A percentile compares a stretch with the other conserved stretches of the same genome.
These are phyloP conservation scores for Pseudomyrmex dendroicus DNA, from an alignment of 1,140 invertebrate species.

Conservation along the genomic window DNA sequence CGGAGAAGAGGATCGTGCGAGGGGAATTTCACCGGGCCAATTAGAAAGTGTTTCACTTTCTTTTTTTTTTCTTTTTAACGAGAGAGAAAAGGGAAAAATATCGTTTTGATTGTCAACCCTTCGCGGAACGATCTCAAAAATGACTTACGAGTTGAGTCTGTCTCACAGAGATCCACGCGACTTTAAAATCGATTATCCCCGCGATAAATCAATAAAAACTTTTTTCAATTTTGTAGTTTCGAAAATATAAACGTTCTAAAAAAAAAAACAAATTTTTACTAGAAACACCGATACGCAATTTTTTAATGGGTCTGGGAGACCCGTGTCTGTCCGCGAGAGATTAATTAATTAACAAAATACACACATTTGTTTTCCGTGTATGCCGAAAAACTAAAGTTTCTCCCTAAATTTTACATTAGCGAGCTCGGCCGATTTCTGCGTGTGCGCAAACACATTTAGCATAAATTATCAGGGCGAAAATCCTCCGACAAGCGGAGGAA, in stretches of 20 bases:
- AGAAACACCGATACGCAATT: too few relatives aligned
- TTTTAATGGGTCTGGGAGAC: too few relatives aligned
- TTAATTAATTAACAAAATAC: not conserved
- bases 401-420: not conserved
- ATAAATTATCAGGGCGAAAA: constrained; percentile 19
- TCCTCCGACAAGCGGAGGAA: not conserved
- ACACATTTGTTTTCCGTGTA: not conserved
- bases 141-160: too few relatives aligned
- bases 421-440: not conserved
- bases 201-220: not conserved
- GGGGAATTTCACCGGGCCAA: constrained; percentile 7
- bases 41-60: constrained; percentile 9
- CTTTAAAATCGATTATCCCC: too few relatives aligned
- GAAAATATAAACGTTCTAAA: not conserved
- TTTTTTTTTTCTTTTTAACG: not conserved
- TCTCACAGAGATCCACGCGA: too few relatives aligned
- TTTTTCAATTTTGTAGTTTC: too few relatives aligned
- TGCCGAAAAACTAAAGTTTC: not conserved
- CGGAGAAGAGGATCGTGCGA: constrained; percentile 7
- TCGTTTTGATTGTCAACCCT: not conserved
- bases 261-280: too few relatives aligned
- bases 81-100: not conserved
- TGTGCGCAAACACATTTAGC: constrained; percentile 7
- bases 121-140: too few relatives aligned
- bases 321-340: too few relatives aligned